Evolutionary conservation across 2,888 invertebrate genomes (phyloP), one percentile per base, ranked within the genome.

Genomic region (Tenthredo amoena): DNA sequence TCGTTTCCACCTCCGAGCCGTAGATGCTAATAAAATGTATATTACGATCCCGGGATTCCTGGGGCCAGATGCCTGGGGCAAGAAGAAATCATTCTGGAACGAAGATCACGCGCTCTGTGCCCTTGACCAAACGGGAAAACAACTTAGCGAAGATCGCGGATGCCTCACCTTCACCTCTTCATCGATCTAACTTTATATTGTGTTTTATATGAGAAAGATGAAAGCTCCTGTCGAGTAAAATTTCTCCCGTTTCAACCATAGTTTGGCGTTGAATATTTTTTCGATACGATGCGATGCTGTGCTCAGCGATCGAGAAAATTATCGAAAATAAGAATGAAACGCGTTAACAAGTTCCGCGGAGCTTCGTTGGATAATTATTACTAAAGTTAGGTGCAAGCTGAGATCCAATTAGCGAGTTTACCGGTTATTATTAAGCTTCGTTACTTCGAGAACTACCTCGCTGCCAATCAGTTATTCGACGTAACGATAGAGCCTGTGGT

Each of bases 131-230:
- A 55, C 50, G 77, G 9, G 77, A 77, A 50, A 50, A 77, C 77
- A 77, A 77, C 55, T 77, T 55, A 7, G 31, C 47, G 55, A 77
- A 77, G 50, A 77, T 77, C 77, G 21, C 55, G 31, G 31, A 55
- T 77, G 10, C 77, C 31, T 77, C 77, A 55, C 77, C 77, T 77
- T 55, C 77, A 77, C 77, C 77, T 77, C 55, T 55, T 55, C 77
- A 43, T 74, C 72, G 72, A 74, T 37, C 15, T 0, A 43, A 74
- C 43, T 43, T 43, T 40, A 74, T 43, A 74, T 43, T 26, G 43
- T 74, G 43, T 74, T 74, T 74, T 18, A 40, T 74, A 18, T 15
- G 18, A 68, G 68, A 7, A 71, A 31, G 7, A 15, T 12, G 12
- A 34, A 37, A 18, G 37, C 71, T 6, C 40, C 0, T 21, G 12